Base-by-base conservation (phyloP, 2,113 vertebrate genomes). In the Gadus macrocephalus region DNA sequence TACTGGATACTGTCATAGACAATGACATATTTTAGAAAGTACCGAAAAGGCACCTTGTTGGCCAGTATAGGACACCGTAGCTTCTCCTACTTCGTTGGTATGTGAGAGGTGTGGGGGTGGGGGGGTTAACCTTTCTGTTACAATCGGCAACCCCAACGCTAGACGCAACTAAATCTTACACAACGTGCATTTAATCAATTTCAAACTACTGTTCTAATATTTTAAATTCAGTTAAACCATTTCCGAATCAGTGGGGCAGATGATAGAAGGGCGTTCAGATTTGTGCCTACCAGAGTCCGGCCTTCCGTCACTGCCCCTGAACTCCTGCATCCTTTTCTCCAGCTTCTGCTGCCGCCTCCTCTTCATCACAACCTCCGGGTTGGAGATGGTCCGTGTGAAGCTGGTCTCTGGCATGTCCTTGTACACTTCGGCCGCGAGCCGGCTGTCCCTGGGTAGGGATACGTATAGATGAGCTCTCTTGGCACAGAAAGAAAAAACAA, bases 331-430 rank as follows among this genome's bases (percentile, higher is more conserved):
- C 77, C 97, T 91, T 80, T 94, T 96, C 82, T 98, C 97, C 27
- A 99, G 81, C 28, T 98, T 98, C 81, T 99, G 97, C 79, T 99
- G 97, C 31, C 97, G 80, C 16, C 97, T 89, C 16, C 97, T 92
- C 88, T 98, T 98, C 97, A 99, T 99, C 38, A 99, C 97, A 76
- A 98, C 97, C 81, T 99, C 97, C 0, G 97, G 97, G 79, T 99
- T 99, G 28, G 97, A 99, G 86, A 99, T 99, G 8, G 97, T 99
- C 17, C 97, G 89, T 4, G 97, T 99, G 68, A 99, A 99, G 89
- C 97, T 99, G 61, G 96, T 99, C 82, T 99, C 97, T 0, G 97
- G 97, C 97, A 99, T 99, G 85, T 99, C 97, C 85, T 98, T 99
- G 85, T 99, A 99, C 63, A 99, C 96, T 77, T 99, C 97, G 0